These are phyloP conservation scores for Acleris laterana DNA, from an alignment of 2,888 invertebrate genomes.

Conservation along the genomic window DNA sequence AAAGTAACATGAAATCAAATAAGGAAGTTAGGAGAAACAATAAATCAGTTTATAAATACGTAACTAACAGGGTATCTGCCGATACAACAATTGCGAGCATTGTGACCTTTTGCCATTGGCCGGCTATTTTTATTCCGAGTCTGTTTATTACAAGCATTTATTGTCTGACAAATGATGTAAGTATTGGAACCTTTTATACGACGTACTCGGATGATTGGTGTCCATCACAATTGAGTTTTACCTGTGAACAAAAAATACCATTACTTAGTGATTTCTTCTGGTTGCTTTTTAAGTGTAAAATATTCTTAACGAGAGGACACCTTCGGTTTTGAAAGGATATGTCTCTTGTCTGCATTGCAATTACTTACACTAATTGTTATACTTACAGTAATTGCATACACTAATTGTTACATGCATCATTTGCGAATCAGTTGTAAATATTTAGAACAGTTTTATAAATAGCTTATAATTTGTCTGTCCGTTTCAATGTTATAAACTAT, in stretches of 20 bases:
- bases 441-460: no score
- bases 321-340: no score
- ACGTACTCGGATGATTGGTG: conserved; percentile 49
- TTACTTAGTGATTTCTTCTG: not conserved
- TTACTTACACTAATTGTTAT: no score
- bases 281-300: no score
- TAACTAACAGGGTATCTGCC: conserved; percentile 32
- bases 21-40: conserved; percentile 29
- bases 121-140: conserved; percentile 43
- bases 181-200: conserved; percentile 53
- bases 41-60: conserved; percentile 27
- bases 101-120: conserved; percentile 46
- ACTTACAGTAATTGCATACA: no score
- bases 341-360: no score
- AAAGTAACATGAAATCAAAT: conserved; percentile 20
- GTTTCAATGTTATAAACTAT: no score
- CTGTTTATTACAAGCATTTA: conserved; percentile 52
- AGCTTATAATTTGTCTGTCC: no score
- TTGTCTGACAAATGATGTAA: conserved; percentile 60
- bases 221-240: conserved; percentile 42
- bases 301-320: no score
- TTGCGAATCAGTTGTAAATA: no score
- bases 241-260: conserved; percentile 22
- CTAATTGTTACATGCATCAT: no score
- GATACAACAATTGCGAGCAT: conserved; percentile 37